Evolutionary conservation across 1,140 invertebrate species (phyloP).

Genomic region (Eupristina koningsbergeri): DNA sequence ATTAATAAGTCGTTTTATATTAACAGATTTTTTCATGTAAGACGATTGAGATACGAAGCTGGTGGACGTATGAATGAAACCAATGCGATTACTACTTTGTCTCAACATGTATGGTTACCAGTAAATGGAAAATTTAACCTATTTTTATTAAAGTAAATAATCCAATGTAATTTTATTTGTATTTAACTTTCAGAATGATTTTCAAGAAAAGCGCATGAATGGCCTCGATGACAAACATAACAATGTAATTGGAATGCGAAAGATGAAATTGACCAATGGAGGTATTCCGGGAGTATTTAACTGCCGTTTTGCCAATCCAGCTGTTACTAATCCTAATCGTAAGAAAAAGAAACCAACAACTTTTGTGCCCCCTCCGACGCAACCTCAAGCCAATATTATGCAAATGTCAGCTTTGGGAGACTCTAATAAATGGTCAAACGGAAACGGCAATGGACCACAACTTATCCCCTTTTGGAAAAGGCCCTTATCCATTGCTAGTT

Average conservation of each 20-base stretch:
- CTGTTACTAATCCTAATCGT: slow-evolving; percentile 76
- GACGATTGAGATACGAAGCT: slow-evolving; percentile 78
- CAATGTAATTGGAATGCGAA: slow-evolving; percentile 51
- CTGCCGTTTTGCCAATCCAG: slow-evolving; percentile 87
- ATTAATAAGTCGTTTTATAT: neutral
- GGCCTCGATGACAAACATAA: slow-evolving; percentile 65
- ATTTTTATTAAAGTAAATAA: neutral
- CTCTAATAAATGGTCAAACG: slow-evolving; percentile 64
- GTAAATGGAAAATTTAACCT: neutral
- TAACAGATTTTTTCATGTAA: slow-evolving; percentile 80
- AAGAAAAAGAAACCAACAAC: slow-evolving; percentile 93
- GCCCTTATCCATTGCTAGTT: slow-evolving; percentile 76
- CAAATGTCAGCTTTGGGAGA: slow-evolving; percentile 58
- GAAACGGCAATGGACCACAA: slow-evolving; percentile 62
- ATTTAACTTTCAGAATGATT: slow-evolving; percentile 58
- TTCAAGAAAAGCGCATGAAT: slow-evolving; percentile 65
- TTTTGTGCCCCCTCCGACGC: slow-evolving; percentile 82
- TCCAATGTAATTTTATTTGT: neutral
- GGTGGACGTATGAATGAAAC: slow-evolving; percentile 74
- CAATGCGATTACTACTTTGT: slow-evolving; percentile 61
- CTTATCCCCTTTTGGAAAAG: slow-evolving; percentile 86
- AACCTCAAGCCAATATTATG: slow-evolving; percentile 60
- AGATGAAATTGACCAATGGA: slow-evolving; percentile 68
- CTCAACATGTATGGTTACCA: slow-evolving; percentile 60
- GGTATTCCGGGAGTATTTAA: slow-evolving; percentile 90